Evolutionary conservation across 2,888 invertebrate genomes (phyloP).

Genomic region (Acronicta alni): DNA sequence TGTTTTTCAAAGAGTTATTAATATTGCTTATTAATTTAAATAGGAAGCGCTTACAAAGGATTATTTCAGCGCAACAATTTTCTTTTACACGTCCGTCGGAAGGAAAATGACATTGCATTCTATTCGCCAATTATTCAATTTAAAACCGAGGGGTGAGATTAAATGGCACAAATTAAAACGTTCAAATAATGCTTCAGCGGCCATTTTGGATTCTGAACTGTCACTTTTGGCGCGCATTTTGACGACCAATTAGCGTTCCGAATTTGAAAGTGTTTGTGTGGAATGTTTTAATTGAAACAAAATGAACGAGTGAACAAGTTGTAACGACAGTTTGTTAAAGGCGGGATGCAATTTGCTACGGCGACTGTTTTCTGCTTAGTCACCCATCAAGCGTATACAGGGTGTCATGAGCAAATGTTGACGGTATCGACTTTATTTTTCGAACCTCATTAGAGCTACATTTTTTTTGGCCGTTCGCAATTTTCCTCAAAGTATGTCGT

Average conservation of each 20-base stretch:
- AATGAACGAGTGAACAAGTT: conserved; percentile 65
- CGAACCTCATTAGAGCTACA: conserved; percentile 37
- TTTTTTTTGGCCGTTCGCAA: conserved; percentile 6
- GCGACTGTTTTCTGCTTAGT: conserved; percentile 69
- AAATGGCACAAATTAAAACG: conserved; percentile 71
- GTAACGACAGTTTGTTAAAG: conserved; percentile 62
- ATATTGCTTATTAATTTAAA: conserved; percentile 35
- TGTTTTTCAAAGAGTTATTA: conserved; percentile 22
- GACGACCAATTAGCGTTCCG: conserved; percentile 70
- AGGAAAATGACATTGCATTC: conserved; percentile 64
- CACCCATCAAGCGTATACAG: conserved; percentile 67
- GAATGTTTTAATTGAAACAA: conserved; percentile 64
- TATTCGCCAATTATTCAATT: conserved; percentile 68
- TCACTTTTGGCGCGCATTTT: conserved; percentile 75
- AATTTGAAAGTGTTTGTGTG: conserved; percentile 64
- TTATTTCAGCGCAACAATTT: conserved; percentile 32
- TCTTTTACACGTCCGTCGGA: conserved; percentile 37
- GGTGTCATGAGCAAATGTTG: conserved; percentile 46
- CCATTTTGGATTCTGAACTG: conserved; percentile 75
- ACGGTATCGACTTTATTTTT: conserved; percentile 37
- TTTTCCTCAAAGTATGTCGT: conserved; percentile 4
- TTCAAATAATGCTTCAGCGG: conserved; percentile 65
- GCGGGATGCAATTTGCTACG: conserved; percentile 63
- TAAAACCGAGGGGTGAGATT: conserved; percentile 65
- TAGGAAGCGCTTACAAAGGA: conserved; percentile 24